These are phyloP conservation scores for Epinephelus coioides DNA, from an alignment of 2,797 vertebrate genomes.

Conservation along the genomic window DNA sequence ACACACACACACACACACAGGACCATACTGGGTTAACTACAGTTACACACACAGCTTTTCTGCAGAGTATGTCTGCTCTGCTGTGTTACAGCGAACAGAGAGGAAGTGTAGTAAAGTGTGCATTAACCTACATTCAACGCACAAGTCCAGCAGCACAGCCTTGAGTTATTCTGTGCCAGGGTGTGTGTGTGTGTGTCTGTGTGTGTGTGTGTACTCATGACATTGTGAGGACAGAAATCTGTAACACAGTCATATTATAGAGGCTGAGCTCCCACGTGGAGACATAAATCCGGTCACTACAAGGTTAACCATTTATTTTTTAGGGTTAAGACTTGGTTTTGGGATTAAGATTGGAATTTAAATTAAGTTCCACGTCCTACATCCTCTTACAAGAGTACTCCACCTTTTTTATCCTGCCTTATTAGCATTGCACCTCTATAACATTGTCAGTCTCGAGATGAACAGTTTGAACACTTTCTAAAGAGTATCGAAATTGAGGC, in stretches of 20 bases:
- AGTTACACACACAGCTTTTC: constrained; percentile 14
- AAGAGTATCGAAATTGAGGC: not conserved
- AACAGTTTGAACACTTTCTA: not conserved
- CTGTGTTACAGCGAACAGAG: constrained; percentile 44
- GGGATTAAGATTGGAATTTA: not conserved
- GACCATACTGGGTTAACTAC: not conserved
- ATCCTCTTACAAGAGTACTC: not conserved
- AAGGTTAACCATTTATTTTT: constrained; percentile 13
- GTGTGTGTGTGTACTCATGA: constrained; percentile 14
- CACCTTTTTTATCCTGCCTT: not conserved
- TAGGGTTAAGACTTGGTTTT: not conserved
- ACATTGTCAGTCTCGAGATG: not conserved
- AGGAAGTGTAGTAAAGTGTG: constrained; percentile 69
- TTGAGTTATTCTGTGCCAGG: constrained; percentile 28
- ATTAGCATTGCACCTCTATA: not conserved
- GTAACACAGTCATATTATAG: constrained; percentile 1
- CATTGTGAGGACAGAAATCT: constrained; percentile 37
- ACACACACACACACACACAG: not conserved
- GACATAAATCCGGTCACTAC: not conserved
- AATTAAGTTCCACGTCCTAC: not conserved
- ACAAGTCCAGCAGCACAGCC: constrained; percentile 60
- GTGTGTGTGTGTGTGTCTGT: constrained; percentile 11
- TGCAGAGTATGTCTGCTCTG: constrained; percentile 38
- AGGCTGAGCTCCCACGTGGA: constrained; percentile 8
- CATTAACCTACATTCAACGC: constrained; percentile 81